Conservation (phyloP, 2,113 vertebrate species). For the Dinomys branickii region DNA sequence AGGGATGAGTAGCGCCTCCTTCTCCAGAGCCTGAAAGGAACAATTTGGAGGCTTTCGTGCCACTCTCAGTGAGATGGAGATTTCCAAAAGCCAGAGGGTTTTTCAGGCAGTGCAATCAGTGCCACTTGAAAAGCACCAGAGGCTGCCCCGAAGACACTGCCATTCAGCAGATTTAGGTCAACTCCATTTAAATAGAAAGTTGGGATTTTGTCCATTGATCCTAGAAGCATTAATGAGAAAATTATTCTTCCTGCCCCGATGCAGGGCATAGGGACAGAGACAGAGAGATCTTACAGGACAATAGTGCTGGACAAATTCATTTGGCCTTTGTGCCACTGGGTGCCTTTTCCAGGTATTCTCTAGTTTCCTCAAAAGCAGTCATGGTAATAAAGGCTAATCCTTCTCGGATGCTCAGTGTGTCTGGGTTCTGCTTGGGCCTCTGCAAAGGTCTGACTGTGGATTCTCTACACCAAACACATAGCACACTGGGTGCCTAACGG, state of each 20-base stretch:
- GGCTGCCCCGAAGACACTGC: background rate
- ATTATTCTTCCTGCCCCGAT: background rate
- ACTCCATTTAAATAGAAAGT: background rate
- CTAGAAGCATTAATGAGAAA: background rate
- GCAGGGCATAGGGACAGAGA: no score
- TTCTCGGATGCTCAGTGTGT: background rate
- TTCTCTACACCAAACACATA: background rate
- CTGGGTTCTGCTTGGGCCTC: background rate
- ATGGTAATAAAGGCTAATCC: background rate
- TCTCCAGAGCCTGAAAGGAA: background rate
- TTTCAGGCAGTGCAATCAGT: background rate
- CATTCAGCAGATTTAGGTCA: constrained; percentile 36
- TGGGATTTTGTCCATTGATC: constrained; percentile 3
- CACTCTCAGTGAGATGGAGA: constrained; percentile 1
- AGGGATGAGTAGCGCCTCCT: background rate
- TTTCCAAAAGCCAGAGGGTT: constrained; percentile 4
- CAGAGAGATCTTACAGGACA: background rate
- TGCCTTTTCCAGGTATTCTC: background rate
- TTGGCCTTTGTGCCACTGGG: background rate
- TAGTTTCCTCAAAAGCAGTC: background rate
- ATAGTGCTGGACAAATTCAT: background rate
- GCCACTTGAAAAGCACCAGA: background rate
- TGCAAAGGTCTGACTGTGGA: background rate
- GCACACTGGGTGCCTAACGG: background rate
- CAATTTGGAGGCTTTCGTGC: background rate